Base-by-base conservation (phyloP, 2,797 vertebrate species). In the Adrianichthys oophorus region DNA sequence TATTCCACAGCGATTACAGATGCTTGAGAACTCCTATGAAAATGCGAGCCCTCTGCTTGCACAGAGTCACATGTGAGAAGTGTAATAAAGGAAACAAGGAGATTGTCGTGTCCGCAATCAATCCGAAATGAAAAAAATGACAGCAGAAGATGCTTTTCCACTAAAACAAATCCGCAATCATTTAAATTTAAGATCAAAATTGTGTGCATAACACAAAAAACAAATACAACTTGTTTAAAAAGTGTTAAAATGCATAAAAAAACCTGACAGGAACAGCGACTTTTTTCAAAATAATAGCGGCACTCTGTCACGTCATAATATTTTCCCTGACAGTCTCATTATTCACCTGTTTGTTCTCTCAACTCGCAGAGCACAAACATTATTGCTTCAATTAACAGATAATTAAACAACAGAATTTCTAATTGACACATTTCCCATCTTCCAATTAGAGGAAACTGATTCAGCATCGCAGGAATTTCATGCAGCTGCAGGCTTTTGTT, bases 391-490 rank as follows among this genome's bases (percentile, higher is more conserved):
- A 91, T 91, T 91, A 91, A 88, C 83, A 84, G 76, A 77, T 88
- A 89, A 90, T 91, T 91, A 90, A 90, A 88, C 85, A 89, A 89
- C 84, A 87, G 76, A 80, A 78, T 89, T 86, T 85, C 82, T 90
- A 90, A 91, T 87, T 91, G 88, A 87, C 87, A 84, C 64, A 65
- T 87, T 87, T 85, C 84, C 77, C 86, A 83, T 89, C 86, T 86
- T 84, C 76, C 79, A 87, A 87, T 83, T 86, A 85, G 77, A 24
- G 48, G 70, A 64, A 69, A 37, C 55, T 84, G 87, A 88, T 71
- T 89, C 85, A 84, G 85, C 79, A 76, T 21, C 15, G 56, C 59
- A 46, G 44, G 23, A 37, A 64, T 72, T 68, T 55, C 45, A 43
- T 24, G 59, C 57, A 56, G 75, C 80, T 72, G 55, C 59, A 47